Conservation (phyloP, 2,797 vertebrate species). For the Forpus xanthops region DNA sequence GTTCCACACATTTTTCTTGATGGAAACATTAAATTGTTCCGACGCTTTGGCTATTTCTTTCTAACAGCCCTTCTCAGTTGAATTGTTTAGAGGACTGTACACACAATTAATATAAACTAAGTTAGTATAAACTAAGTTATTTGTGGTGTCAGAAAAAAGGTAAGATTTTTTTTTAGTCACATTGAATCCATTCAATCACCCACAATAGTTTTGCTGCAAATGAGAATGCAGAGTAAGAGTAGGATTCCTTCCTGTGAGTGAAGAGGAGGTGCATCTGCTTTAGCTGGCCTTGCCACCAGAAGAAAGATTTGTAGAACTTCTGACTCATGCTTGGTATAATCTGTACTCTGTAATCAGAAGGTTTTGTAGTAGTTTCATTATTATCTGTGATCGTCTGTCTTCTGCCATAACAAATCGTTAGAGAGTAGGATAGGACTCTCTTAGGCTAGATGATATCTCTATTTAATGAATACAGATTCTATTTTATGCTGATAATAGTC, state of each 20-base stretch:
- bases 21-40: not conserved
- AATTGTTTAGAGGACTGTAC: not conserved
- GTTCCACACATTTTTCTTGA: not conserved
- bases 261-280: not conserved
- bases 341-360: not conserved
- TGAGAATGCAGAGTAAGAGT: not conserved
- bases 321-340: not conserved
- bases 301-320: not conserved
- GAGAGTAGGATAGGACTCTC: not conserved
- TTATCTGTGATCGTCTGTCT: not conserved
- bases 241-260: not conserved
- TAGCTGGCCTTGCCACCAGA: not conserved
- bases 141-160: rapidly evolving
- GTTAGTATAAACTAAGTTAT: not conserved
- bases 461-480: not conserved
- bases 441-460: not conserved
- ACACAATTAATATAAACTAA: not conserved
- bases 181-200: not conserved
- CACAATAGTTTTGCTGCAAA: not conserved
- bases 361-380: not conserved
- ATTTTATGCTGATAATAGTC: not conserved
- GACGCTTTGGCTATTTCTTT: not conserved
- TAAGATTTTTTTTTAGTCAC: not conserved
- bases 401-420: not conserved
- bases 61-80: not conserved